Conservation (phyloP, 2,888 invertebrate species). For the Desoria tigrina region DNA sequence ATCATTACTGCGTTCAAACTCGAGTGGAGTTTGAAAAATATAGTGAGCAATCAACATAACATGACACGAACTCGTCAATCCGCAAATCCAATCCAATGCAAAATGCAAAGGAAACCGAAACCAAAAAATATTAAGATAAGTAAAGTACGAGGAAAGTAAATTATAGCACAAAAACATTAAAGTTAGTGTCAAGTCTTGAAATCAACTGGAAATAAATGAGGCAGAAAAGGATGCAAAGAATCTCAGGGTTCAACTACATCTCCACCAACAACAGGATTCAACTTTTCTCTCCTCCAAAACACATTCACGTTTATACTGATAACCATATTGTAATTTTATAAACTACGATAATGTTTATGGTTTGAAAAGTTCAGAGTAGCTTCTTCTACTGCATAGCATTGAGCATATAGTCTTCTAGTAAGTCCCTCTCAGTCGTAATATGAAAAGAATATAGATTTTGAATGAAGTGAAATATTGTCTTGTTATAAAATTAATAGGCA, state of each 20-base stretch:
- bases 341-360: too few species aligned
- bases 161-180: conserved; percentile 4
- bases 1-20: conserved; percentile 7
- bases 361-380: too few species aligned
- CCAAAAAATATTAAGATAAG: conserved; percentile 18
- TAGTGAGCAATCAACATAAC: conserved; percentile 33
- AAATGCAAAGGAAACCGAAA: conserved; percentile 16
- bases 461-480: conserved; percentile 40
- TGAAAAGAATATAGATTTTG: conserved; percentile 1
- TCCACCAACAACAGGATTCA: too few species aligned
- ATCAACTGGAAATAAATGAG: conserved; percentile 31
- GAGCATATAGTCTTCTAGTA: too few species aligned
- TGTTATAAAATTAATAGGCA: conserved; percentile 29
- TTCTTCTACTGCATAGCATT: too few species aligned
- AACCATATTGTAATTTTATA: too few species aligned
- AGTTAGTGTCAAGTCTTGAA: conserved; percentile 19
- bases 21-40: conserved; percentile 7
- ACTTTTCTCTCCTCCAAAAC: too few species aligned
- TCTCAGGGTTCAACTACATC: too few species aligned
- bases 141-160: conserved; percentile 26
- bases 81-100: conserved; percentile 23
- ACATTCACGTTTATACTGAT: too few species aligned
- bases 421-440: not conserved
- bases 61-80: conserved; percentile 47
- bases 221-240: not conserved